Percentiles rank a stretch among this genome's conserved stretches.
phyloP scores from a whole-genome alignment of 1,140 invertebrate genomes.

The Drosophila persimilis region DNA sequence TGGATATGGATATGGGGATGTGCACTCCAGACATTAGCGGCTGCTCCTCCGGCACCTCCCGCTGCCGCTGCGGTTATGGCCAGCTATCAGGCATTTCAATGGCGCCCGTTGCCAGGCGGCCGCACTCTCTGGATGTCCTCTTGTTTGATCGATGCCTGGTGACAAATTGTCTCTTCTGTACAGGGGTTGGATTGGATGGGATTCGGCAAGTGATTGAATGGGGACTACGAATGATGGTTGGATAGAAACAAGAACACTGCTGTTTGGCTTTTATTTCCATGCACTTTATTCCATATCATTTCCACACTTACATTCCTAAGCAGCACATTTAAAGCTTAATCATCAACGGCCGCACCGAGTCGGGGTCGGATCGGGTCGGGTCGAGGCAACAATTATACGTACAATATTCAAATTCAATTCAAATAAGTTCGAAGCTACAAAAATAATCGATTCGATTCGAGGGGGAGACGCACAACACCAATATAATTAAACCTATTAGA shows the following conservation, averaged over 20 bases:
- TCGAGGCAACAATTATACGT: constrained; percentile 34
- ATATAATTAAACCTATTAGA: constrained; percentile 58
- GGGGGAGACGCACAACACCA: constrained; percentile 47
- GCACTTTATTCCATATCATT: constrained; percentile 68
- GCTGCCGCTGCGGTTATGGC: constrained; percentile 56
- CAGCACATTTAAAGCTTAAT: constrained; percentile 78
- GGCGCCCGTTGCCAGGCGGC: constrained; percentile 63
- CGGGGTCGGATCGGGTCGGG: constrained; percentile 17
- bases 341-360: constrained; percentile 39
- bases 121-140: constrained; percentile 20
- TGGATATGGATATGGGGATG: constrained; percentile 27
- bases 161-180: constrained; percentile 63
- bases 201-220: not conserved
- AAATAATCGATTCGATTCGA: constrained; percentile 49
- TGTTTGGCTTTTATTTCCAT: constrained; percentile 58
- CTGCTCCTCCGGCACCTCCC: constrained; percentile 23
- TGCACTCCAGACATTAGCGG: constrained; percentile 47
- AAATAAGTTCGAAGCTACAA: constrained; percentile 54
- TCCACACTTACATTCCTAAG: constrained; percentile 68
- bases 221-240: not conserved
- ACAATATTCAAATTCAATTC: constrained; percentile 47
- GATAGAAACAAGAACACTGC: constrained; percentile 17
- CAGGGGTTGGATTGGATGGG: not conserved
- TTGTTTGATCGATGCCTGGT: constrained; percentile 74
- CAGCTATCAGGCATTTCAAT: constrained; percentile 52